Evolutionary conservation across 2,797 vertebrate species (phyloP).

Genomic region (Hippopotamyrus pictus): DNA sequence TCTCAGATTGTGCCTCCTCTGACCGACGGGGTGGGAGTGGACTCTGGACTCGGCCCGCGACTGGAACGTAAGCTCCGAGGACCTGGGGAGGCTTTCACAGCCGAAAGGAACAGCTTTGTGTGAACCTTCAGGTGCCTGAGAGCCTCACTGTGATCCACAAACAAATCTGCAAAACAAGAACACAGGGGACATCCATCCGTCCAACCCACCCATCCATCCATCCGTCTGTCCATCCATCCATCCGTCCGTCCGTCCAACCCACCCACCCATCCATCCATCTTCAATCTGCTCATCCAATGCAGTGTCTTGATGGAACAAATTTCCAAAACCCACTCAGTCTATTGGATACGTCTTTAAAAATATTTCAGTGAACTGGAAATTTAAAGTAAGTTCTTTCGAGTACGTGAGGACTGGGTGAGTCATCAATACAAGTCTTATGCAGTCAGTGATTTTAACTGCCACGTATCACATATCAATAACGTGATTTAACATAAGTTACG

Average conservation of each 20-base stretch:
- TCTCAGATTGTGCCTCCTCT: not conserved
- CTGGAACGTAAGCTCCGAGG: not conserved
- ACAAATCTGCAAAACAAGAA: not conserved
- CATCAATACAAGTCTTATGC: not conserved
- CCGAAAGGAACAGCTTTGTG: not conserved
- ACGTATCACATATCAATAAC: not conserved
- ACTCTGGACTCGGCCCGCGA: not conserved
- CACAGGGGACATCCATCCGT: not conserved
- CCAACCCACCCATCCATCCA: not conserved
- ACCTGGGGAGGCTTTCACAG: not conserved
- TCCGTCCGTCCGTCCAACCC: not conserved
- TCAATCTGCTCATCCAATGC: not conserved
- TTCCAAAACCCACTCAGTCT: not conserved
- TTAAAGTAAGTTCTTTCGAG: not conserved
- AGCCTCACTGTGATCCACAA: not conserved
- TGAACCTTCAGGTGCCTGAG: not conserved
- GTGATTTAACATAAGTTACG: not conserved
- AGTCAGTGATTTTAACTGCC: not conserved
- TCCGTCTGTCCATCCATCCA: not conserved
- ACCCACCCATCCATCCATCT: not conserved
- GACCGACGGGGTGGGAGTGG: not conserved
- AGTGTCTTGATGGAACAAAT: not conserved
- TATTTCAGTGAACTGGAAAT: not conserved
- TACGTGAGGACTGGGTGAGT: not conserved
- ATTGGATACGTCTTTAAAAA: not conserved